A percentile compares a stretch with the other conserved stretches of the same genome.
phyloP scores from a whole-genome alignment of 2,888 invertebrate genomes.

The Harpalus rubripes region DNA sequence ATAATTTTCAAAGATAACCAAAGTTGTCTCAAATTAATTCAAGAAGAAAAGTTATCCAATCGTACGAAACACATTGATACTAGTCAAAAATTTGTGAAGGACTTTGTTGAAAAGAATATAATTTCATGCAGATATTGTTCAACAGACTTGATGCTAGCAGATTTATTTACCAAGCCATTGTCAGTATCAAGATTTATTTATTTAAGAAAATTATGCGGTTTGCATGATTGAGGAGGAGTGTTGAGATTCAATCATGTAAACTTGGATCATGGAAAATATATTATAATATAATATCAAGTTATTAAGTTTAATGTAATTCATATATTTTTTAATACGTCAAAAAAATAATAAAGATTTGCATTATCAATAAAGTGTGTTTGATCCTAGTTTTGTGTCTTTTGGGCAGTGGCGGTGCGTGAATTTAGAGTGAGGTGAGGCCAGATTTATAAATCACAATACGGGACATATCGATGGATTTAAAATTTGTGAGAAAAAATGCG shows the following conservation, averaged over 20 bases:
- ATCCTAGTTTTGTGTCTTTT: too few relatives aligned
- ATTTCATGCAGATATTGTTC: conserved; percentile 68
- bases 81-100: neutral
- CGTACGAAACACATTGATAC: conserved; percentile 67
- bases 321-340: too few relatives aligned
- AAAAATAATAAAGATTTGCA: too few relatives aligned
- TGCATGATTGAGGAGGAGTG: conserved; percentile 12
- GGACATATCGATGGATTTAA: too few relatives aligned
- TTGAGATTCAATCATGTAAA: neutral
- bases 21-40: conserved; percentile 65
- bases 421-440: too few relatives aligned
- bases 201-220: neutral
- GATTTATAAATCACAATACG: too few relatives aligned
- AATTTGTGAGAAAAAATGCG: too few relatives aligned
- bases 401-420: too few relatives aligned
- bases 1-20: conserved; percentile 68
- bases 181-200: neutral
- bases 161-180: conserved; percentile 71
- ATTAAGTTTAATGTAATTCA: too few relatives aligned
- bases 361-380: too few relatives aligned
- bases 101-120: conserved; percentile 22
- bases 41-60: conserved; percentile 52
- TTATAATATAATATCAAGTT: too few relatives aligned
- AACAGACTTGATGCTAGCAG: conserved; percentile 70
- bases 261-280: too few relatives aligned